Base-by-base conservation (phyloP, 2,113 vertebrate genomes). In the Procavia capensis region DNA sequence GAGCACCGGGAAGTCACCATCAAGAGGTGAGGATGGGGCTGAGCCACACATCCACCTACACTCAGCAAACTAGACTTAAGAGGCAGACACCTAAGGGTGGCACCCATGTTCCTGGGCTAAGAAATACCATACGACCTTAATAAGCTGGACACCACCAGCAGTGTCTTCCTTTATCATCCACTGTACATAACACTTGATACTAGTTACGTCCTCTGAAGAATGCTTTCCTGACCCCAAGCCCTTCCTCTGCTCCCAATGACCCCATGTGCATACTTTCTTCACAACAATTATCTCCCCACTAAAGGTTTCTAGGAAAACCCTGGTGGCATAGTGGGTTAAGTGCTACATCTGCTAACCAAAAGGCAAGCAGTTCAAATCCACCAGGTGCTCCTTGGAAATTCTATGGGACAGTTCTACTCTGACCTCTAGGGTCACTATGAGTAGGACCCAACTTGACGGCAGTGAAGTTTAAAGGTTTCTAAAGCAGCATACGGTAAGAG, bases 381-480 rank as follows among this genome's bases (percentile, higher is more conserved):
- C n/a, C n/a, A n/a, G n/a, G n/a, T n/a, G n/a, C n/a, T n/a, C n/a
- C n/a, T n/a, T n/a, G n/a, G n/a, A n/a, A n/a, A n/a, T n/a, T n/a
- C n/a, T n/a, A n/a, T n/a, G n/a, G n/a, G n/a, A n/a, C n/a, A n/a
- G n/a, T n/a, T n/a, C n/a, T n/a, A n/a, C n/a, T n/a, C n/a, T n/a
- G n/a, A n/a, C n/a, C n/a, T n/a, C n/a, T n/a, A n/a, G n/a, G n/a
- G n/a, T n/a, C n/a, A n/a, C n/a, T n/a, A n/a, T n/a, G n/a, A n/a
- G n/a, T n/a, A n/a, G n/a, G n/a, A n/a, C n/a, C n/a, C n/a, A n/a
- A n/a, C n/a, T n/a, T n/a, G n/a, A n/a, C n/a, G n/a, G n/a, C n/a
- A n/a, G n/a, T n/a, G n/a, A n/a, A n/a, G n/a, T n/a, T n/a, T 36
- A 25, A 85, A 63, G 45, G 25, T n/a, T 96, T 91, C 88, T 79